Evolutionary conservation across 92 coral and sea anemone species (phyloP), one percentile per base, ranked within the genome.

Genomic region (Bergia sp.): DNA sequence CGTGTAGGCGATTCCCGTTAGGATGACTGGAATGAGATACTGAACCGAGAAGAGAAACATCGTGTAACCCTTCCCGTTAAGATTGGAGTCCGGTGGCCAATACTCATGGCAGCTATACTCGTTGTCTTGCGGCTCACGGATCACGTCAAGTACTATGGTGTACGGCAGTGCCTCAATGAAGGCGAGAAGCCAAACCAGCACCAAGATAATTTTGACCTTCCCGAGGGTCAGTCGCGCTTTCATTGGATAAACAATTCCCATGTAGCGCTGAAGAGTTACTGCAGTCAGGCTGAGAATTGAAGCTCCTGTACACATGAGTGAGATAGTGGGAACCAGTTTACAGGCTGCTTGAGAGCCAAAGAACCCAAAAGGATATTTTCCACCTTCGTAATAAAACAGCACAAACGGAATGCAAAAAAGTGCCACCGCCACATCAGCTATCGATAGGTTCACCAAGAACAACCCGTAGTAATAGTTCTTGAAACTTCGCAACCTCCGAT

Each of bases 341-440:
- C 98, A 95, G 40, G 92, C 98, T 5, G 98, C 98, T 3, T 96
- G 90, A 69, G 98, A 93, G 21, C 96, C 98, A 42, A 94, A 95
- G 85, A 95, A 92, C 15, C 98, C 98, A 79, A 95, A 95, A 37
- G 98, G 98, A 77, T 94, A 95, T 69, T 95, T 95, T 0, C 96
- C 98, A 4, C 91, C 91, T 89, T 95, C 98, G 91, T 95, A 95
- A 73, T 91, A 95, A 89, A 92, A 89, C 82, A 94, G 73, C 40
- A 89, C 92, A 76, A 94, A 92, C 23, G 98, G 98, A 93, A 92
- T 94, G 53, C 92, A 90, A 65, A 95, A 87, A 40, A 92, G 81
- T 1, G 95, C 98, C 12, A 95, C 98, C 29, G 96, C 92, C 79
- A 95, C 73, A 76, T 95, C 98, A 37, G 98, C 98, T 16, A 95